A percentile compares a stretch with the other conserved stretches of the same genome.
These are phyloP conservation scores for Drepana falcataria DNA, from an alignment of 2,888 invertebrate species.

Conservation along the genomic window DNA sequence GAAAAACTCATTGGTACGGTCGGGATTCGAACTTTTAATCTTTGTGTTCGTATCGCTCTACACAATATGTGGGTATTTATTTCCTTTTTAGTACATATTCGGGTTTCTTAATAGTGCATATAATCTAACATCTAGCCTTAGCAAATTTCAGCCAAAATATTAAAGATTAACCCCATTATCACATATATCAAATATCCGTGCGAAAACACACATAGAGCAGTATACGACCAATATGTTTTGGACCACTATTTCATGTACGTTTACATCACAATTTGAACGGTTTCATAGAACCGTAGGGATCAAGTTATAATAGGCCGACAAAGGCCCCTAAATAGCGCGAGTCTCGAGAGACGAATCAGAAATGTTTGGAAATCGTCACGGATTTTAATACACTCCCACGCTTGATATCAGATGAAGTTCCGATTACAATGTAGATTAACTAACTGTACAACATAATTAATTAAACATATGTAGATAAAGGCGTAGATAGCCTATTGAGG, in stretches of 20 bases:
- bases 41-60: no score
- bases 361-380: constrained; percentile 56
- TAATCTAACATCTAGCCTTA: no score
- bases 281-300: background rate
- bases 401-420: constrained; percentile 2
- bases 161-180: constrained; percentile 41
- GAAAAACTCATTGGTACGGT: no score
- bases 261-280: background rate
- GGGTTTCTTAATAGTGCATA: no score
- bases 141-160: constrained; percentile 27
- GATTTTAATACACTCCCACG: constrained; percentile 53
- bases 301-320: constrained; percentile 18
- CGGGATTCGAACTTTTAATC: no score
- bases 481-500: background rate
- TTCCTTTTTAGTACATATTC: no score
- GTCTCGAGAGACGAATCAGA: constrained; percentile 53
- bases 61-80: no score
- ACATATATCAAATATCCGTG: constrained; percentile 53
- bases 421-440: background rate
- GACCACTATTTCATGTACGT: constrained; percentile 7
- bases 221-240: constrained; percentile 17
- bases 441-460: background rate
- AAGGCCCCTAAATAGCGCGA: constrained; percentile 33
- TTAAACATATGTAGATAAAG: background rate
- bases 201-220: constrained; percentile 31